A percentile compares a stretch with the other conserved stretches of the same genome.
phyloP scores from a whole-genome alignment of 2,113 vertebrate genomes.

The Neolamprologus tretocephalus region DNA sequence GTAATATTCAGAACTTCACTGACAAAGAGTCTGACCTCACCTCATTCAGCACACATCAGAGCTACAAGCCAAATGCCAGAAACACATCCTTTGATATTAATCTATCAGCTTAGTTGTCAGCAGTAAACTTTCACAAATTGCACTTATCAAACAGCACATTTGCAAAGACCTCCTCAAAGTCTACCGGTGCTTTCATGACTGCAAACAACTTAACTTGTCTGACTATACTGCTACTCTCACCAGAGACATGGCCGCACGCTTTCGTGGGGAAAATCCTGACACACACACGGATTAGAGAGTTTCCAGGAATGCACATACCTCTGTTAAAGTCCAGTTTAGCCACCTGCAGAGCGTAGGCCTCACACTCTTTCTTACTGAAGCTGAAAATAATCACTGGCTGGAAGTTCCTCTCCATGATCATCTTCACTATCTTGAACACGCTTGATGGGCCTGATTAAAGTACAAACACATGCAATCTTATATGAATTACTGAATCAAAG shows the following conservation, averaged over 20 bases:
- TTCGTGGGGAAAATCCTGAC: neutral
- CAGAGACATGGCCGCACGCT: neutral
- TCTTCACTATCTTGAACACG: constrained; percentile 99
- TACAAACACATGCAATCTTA: neutral
- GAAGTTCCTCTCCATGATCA: constrained; percentile 99
- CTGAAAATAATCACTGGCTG: constrained; percentile 99
- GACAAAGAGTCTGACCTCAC: neutral
- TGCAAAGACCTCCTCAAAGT: neutral
- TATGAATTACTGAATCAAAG: neutral
- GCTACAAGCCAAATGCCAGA: neutral
- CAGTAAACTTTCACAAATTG: neutral
- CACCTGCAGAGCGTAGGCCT: constrained; percentile 96
- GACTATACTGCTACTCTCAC: neutral
- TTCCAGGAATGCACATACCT: constrained; percentile 64
- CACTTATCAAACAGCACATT: neutral
- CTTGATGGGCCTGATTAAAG: constrained; percentile 86
- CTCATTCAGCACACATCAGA: neutral
- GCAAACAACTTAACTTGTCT: neutral
- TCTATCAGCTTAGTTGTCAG: neutral
- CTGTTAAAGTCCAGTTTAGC: constrained; percentile 95
- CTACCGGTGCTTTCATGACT: neutral
- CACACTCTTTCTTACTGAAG: constrained; percentile 98
- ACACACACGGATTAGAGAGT: neutral
- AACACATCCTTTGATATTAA: neutral
- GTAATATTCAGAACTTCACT: neutral